Evolutionary conservation across 2,113 vertebrate species (phyloP).

Genomic region (Uria lomvia): DNA sequence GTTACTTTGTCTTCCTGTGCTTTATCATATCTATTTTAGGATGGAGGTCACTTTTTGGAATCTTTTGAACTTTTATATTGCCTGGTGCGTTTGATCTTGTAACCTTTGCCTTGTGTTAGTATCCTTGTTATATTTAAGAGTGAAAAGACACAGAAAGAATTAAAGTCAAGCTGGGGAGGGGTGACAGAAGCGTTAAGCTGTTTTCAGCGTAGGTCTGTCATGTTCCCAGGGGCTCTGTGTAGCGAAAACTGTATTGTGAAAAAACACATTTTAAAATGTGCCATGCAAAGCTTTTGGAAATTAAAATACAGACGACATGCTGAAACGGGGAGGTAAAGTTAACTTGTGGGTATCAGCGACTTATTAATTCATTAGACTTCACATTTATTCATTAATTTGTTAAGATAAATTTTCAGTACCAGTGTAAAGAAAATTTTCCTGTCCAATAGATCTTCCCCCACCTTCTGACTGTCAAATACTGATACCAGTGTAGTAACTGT

Average conservation of each 20-base stretch:
- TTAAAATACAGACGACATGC: neutral
- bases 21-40: neutral
- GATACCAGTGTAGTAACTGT: neutral
- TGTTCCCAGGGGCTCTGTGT: neutral
- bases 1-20: neutral
- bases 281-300: neutral
- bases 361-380: neutral
- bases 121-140: neutral
- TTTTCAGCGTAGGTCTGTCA: neutral
- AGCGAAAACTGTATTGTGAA: fast-evolving
- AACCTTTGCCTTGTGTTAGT: neutral
- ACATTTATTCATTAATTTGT: neutral
- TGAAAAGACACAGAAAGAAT: neutral
- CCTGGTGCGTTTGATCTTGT: neutral
- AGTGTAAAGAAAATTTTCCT: neutral
- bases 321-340: neutral
- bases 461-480: neutral
- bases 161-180: neutral
- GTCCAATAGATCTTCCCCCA: neutral
- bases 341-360: neutral
- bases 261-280: neutral
- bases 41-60: neutral
- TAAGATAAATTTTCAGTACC: neutral
- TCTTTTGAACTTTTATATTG: neutral
- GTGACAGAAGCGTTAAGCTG: neutral